Evolutionary conservation across 2,113 vertebrate species (phyloP).

Genomic region (Erythrocercus mccallii): DNA sequence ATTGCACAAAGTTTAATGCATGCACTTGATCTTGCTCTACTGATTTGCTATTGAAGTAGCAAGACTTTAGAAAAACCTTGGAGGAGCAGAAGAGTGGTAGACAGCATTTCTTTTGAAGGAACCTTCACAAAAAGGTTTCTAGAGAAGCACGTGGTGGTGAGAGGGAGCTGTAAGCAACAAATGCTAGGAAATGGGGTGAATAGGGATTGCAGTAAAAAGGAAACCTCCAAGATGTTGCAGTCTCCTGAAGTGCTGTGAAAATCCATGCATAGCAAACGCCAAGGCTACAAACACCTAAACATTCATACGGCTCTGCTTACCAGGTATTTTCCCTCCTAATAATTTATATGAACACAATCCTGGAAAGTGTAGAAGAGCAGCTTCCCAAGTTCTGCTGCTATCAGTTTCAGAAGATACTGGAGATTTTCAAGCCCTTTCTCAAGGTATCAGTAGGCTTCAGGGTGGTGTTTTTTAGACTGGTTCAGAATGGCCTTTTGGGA

Average conservation of each 20-base stretch:
- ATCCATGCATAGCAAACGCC: not conserved
- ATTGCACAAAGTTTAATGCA: not conserved
- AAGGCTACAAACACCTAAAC: not conserved
- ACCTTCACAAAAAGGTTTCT: not conserved
- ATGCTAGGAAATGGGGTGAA: not conserved
- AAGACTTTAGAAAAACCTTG: not conserved
- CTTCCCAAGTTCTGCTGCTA: not conserved
- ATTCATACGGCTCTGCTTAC: not conserved
- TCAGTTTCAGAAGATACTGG: not conserved
- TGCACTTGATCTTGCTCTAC: not conserved
- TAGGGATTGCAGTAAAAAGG: not conserved
- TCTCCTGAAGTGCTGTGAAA: not conserved
- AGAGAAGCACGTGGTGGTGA: not conserved
- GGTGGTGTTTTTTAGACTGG: not conserved
- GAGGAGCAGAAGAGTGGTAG: not conserved
- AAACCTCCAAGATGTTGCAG: not conserved
- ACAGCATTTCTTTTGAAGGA: not conserved
- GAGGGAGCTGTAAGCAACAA: not conserved
- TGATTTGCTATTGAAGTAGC: not conserved
- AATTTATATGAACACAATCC: not conserved
- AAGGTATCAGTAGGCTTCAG: not conserved
- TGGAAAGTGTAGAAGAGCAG: not conserved
- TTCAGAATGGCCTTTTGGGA: not conserved
- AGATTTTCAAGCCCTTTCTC: not conserved
- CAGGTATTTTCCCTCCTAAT: not conserved